Conservation (phyloP, 30 jellyfish, hydroid and myxozoan species). For the Cassiopea xamachana region DNA sequence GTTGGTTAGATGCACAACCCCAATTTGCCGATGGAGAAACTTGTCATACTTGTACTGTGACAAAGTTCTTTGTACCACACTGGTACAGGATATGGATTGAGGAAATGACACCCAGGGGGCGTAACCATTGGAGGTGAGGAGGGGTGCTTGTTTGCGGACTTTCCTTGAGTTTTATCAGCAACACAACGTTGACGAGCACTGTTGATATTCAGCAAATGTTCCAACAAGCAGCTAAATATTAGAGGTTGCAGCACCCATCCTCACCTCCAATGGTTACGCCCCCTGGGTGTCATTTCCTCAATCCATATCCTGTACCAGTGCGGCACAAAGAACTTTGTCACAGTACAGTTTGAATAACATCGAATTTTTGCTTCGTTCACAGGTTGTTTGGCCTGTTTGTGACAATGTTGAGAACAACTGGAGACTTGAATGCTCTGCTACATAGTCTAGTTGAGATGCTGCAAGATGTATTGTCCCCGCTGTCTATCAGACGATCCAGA, state of each 20-base stretch:
- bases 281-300: neutral
- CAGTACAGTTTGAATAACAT: neutral
- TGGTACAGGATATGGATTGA: neutral
- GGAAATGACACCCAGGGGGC: neutral
- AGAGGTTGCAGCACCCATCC: too few relatives aligned
- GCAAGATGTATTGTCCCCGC: constrained; percentile 43
- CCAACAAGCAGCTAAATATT: too few relatives aligned
- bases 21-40: too few relatives aligned
- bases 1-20: too few relatives aligned
- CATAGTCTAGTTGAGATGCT: constrained; percentile 43
- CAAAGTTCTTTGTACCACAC: neutral
- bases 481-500: constrained; percentile 8
- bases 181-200: too few relatives aligned
- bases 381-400: constrained; percentile 71
- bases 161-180: too few relatives aligned
- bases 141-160: too few relatives aligned
- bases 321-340: too few relatives aligned
- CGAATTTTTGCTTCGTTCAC: neutral
- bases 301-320: neutral
- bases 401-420: constrained; percentile 40
- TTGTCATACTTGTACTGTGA: neutral
- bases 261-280: too few relatives aligned
- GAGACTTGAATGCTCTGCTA: constrained; percentile 47
- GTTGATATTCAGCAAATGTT: too few relatives aligned
- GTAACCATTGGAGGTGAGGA: too few relatives aligned